Base-by-base conservation (phyloP, 2,113 vertebrate species). In the Eclectus roratus region DNA sequence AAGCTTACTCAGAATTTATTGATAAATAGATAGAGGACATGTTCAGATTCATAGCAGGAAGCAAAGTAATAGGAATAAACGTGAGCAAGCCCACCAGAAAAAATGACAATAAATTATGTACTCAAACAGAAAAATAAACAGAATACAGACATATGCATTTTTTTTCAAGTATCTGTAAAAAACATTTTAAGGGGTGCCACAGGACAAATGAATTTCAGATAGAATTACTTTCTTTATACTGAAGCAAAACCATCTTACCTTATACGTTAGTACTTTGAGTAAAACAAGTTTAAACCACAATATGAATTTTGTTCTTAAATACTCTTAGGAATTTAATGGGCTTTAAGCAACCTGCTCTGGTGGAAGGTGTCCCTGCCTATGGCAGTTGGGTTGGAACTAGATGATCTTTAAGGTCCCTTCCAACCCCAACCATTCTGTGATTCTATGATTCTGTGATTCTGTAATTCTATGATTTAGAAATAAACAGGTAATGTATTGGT, bases 101-200 rank as follows among this genome's bases (percentile, higher is more conserved):
- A 85, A 68, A 7, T 37, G 80, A 58, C 31, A 86, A 74, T 29
- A 86, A 58, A 70, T 2, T 0, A 70, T 13, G 13, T 6, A 43
- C 5, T 56, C 15, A 79, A 66, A 43, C 2, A 61, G 63, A 58
- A 85, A 85, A 86, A 78, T 7, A 50, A 69, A 35, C 23, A 70
- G 15, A 86, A 63, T 28, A 63, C 6, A 88, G 63, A 83, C 69
- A 73, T 39, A 5, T n/a, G 2, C 0, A 0, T n/a, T 14, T 63
- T 87, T 46, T 72, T 56, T 77, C 15, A 88, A 52, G 23, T 68
- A 53, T 3, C 58, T 58, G 27, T 49, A 39, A 47, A 24, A 79
- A 41, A 14, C 37, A 3, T 70, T 55, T 65, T 39, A 87, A 93
- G 13, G 13, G 4, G 10, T 14, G 29, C 77, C 53, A 53, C 3